Evolutionary conservation across 2,888 invertebrate species (phyloP).

Genomic region (Tubulanus polymorphus): DNA sequence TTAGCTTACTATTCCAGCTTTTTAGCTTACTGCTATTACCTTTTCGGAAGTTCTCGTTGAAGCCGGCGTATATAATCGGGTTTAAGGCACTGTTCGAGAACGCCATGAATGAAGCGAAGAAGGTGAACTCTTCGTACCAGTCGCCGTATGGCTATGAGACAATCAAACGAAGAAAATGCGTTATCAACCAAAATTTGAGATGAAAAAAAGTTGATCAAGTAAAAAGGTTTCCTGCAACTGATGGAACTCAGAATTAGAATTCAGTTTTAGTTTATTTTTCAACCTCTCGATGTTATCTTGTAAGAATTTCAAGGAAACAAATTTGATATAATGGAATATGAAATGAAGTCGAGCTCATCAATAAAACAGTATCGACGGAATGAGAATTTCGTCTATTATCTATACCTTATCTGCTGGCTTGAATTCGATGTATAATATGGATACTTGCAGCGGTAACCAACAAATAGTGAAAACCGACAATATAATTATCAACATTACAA

Average conservation of each 20-base stretch:
- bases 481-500: constrained; percentile 68
- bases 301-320: too few species aligned
- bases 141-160: not conserved
- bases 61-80: constrained; percentile 54
- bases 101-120: constrained; percentile 49
- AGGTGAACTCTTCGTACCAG: constrained; percentile 49
- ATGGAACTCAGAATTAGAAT: too few species aligned
- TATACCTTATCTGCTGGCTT: constrained; percentile 44
- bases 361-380: too few species aligned
- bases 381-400: too few species aligned
- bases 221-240: too few species aligned
- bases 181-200: not conserved
- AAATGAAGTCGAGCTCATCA: too few species aligned
- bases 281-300: too few species aligned
- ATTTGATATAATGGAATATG: too few species aligned
- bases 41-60: constrained; percentile 53
- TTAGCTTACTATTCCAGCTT: too few species aligned
- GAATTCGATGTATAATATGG: constrained; percentile 58
- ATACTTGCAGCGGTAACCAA: constrained; percentile 69
- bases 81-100: constrained; percentile 54
- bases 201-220: not conserved
- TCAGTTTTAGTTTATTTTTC: too few species aligned
- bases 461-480: constrained; percentile 66
- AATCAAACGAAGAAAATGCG: not conserved
- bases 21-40: too few species aligned